Evolutionary conservation across 2,113 vertebrate genomes (phyloP), one percentile per base, ranked within the genome.

Genomic region (Otolemur garnettii): DNA sequence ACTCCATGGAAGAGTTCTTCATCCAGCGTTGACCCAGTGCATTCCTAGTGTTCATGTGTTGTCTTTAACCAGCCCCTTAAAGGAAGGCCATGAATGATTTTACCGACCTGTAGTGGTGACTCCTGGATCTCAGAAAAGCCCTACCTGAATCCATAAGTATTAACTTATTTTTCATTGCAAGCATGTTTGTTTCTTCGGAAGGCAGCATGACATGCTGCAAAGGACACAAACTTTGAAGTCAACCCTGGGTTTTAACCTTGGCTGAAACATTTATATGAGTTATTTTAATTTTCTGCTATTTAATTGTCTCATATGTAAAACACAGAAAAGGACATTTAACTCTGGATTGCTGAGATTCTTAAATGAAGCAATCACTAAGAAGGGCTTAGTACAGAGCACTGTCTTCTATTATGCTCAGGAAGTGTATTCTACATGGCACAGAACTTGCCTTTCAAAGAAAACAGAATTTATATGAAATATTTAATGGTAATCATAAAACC

Each of bases 211-310:
- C 60, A 7, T 10, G 21, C 3, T 24, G 10, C 28, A 81, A 89
- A 90, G 66, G 35, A 24, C n/a, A 77, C 45, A 85, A 38, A 12
- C 80, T 95, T 78, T 85, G 79, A 79, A 68, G n/a, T 92, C 42
- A 86, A 45, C 45, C 57, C 30, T 93, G 60, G n/a, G 28, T 50
- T 77, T n/a, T 83, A 38, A 60, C 86, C n/a, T n/a, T 60, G 74
- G n/a, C 45, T 95, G 74, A 64, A 22, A 69, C 18, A 21, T 69
- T 83, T 42, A 10, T 7, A 66, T 8, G 4, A 95, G 4, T 71
- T 84, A 78, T 69, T 96, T 94, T 72, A 53, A 30, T 93, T 95
- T 91, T 69, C 74, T 96, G 33, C n/a, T 90, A 12, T 82, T 91
- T 89, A 91, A 86, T 35, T 6, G 5, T 11, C n/a, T 89, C 33